A percentile compares a stretch with the other conserved stretches of the same genome.
These are phyloP conservation scores for Odontothrips loti DNA, from an alignment of 2,888 invertebrate species.

Conservation along the genomic window DNA sequence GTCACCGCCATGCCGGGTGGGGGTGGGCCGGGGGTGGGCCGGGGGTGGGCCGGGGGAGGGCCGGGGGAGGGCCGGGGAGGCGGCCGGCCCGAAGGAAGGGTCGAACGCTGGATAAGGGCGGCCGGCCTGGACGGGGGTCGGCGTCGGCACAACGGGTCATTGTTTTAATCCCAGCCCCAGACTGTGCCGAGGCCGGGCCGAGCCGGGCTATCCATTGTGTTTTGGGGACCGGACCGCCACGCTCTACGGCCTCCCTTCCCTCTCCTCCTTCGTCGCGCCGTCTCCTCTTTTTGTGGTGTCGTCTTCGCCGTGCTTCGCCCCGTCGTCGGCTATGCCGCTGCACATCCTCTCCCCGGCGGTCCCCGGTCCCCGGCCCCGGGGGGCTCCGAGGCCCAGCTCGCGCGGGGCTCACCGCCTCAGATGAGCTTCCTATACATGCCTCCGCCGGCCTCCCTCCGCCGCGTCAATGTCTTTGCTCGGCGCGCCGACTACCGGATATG, in stretches of 20 bases:
- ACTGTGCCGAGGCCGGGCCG: too few relatives aligned
- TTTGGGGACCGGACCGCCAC: too few relatives aligned
- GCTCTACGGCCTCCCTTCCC: neutral
- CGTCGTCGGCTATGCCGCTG: neutral
- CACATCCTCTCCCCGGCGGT: neutral
- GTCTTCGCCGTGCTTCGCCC: neutral
- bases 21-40: neutral
- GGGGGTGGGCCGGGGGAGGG: too few relatives aligned
- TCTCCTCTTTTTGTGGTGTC: neutral
- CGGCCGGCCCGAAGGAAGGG: too few relatives aligned
- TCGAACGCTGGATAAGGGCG: too few relatives aligned
- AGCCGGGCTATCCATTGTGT: too few relatives aligned
- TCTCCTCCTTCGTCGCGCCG: neutral
- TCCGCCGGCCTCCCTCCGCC: neutral
- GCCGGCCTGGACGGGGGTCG: too few relatives aligned
- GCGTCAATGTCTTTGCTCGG: too few relatives aligned
- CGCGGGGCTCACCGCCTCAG: neutral
- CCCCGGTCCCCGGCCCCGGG: too few relatives aligned
- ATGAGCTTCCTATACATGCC: neutral
- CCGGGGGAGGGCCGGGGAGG: neutral
- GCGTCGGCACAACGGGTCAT: too few relatives aligned
- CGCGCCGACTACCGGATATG: neutral
- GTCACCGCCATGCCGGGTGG: neutral
- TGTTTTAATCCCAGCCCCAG: too few relatives aligned
- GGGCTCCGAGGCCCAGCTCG: too few relatives aligned